Conservation (phyloP, 1,140 invertebrate species). For the Drosophila pallidifrons region DNA sequence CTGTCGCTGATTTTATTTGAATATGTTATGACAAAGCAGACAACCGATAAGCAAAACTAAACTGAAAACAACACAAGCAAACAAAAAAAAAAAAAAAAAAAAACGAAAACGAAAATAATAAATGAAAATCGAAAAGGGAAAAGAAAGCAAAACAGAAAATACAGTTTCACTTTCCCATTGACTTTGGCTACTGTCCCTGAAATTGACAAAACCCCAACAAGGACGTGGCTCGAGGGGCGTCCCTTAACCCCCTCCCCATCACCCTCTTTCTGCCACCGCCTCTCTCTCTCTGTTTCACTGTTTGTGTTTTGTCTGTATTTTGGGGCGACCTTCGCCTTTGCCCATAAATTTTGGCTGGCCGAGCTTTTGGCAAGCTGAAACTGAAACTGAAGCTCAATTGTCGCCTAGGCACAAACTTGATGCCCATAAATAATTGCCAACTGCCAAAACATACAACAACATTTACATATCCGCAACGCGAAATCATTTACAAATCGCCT, state of each 20-base stretch:
- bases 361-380: slow-evolving; percentile 35
- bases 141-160: slow-evolving; percentile 4
- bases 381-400: slow-evolving; percentile 6
- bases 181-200: slow-evolving; percentile 48
- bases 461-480: slow-evolving; percentile 48
- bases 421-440: slow-evolving; percentile 49
- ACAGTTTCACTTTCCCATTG: slow-evolving; percentile 67
- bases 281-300: neutral
- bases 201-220: slow-evolving; percentile 46
- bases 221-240: slow-evolving; percentile 12
- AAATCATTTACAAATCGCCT: slow-evolving; percentile 3
- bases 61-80: slow-evolving; percentile 11
- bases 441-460: slow-evolving; percentile 57
- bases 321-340: slow-evolving; percentile 69
- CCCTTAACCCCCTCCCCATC: neutral
- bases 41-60: slow-evolving; percentile 58
- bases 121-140: slow-evolving; percentile 19
- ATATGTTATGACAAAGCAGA: slow-evolving; percentile 74
- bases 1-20: slow-evolving; percentile 46
- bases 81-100: slow-evolving; percentile 3
- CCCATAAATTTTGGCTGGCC: slow-evolving; percentile 56
- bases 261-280: neutral
- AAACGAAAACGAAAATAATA: neutral
- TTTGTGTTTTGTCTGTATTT: neutral
- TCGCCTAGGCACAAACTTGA: slow-evolving; percentile 34